Conservation (phyloP, 2,797 vertebrate species). For the Tolypeutes matacus region DNA sequence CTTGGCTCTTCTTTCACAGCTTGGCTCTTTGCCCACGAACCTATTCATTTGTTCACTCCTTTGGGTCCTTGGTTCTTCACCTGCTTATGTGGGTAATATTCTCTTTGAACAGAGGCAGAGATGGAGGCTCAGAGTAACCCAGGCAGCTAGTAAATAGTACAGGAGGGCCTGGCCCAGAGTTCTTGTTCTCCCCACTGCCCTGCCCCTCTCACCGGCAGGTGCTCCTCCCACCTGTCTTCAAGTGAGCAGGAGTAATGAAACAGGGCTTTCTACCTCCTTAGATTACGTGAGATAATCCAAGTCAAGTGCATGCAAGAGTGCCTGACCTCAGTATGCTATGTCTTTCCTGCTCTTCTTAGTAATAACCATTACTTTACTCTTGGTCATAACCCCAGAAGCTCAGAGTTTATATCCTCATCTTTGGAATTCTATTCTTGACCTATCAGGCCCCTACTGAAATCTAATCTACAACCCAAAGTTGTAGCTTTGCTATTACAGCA, state of each 20-base stretch:
- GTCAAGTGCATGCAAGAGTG: background rate
- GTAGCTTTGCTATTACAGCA: background rate
- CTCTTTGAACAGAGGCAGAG: background rate
- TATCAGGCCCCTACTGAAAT: background rate
- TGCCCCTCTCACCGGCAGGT: background rate
- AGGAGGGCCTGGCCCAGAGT: background rate
- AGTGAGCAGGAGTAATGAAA: background rate
- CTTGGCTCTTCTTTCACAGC: background rate
- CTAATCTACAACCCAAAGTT: background rate
- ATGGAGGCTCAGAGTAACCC: background rate
- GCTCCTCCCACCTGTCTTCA: background rate
- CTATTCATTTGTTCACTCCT: background rate
- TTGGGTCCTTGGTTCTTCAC: background rate
- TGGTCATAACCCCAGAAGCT: background rate
- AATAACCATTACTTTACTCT: background rate
- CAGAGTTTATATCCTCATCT: background rate
- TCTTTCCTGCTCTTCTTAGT: background rate
- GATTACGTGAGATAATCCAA: background rate
- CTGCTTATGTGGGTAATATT: background rate
- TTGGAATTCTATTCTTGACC: background rate
- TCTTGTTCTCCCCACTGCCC: background rate
- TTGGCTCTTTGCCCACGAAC: background rate
- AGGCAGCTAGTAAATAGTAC: background rate
- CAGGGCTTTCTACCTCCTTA: background rate
- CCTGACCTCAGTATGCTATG: background rate